phyloP scores from a whole-genome alignment of 2,797 vertebrate species.

The Phalanger gymnotis region DNA sequence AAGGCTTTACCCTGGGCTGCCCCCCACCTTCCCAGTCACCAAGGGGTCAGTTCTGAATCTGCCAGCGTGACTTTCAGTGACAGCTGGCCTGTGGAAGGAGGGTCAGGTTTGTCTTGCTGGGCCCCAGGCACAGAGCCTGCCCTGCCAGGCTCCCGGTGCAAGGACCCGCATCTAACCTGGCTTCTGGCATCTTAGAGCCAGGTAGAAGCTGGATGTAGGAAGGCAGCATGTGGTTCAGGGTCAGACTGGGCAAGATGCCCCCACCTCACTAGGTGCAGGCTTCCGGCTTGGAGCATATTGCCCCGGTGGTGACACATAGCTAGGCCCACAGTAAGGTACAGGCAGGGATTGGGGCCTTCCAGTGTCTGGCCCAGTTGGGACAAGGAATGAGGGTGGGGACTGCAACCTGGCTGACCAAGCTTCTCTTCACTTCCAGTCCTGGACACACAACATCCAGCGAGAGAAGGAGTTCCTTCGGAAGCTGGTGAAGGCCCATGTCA shows the following conservation, averaged over 20 bases:
- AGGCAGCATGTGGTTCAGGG: neutral
- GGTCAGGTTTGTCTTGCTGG: neutral
- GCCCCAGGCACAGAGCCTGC: neutral
- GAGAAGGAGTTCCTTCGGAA: conserved; percentile 97
- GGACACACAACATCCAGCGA: conserved; percentile 96
- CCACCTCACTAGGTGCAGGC: neutral
- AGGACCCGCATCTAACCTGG: conserved; percentile 22
- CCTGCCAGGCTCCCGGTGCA: neutral
- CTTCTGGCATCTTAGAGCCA: conserved; percentile 27
- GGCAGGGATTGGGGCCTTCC: neutral
- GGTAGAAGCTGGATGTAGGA: conserved; percentile 2
- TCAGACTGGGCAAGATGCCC: neutral
- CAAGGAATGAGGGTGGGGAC: accelerated
- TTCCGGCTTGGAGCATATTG: neutral
- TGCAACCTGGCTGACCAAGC: conserved; percentile 27
- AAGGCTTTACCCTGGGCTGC: neutral
- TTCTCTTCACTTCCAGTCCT: conserved; percentile 88
- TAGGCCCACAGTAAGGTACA: neutral
- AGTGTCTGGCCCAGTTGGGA: neutral
- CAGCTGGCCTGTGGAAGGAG: conserved; percentile 42
- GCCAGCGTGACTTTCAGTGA: conserved; percentile 30
- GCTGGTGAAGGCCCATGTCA: conserved; percentile 93
- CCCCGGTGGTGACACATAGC: neutral
- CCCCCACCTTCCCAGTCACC: no score
- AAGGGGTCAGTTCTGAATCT: neutral